A percentile compares a stretch with the other conserved stretches of the same genome.
Evolutionary conservation across 1,140 invertebrate genomes (phyloP).

Genomic region (Bombyx mandarina): DNA sequence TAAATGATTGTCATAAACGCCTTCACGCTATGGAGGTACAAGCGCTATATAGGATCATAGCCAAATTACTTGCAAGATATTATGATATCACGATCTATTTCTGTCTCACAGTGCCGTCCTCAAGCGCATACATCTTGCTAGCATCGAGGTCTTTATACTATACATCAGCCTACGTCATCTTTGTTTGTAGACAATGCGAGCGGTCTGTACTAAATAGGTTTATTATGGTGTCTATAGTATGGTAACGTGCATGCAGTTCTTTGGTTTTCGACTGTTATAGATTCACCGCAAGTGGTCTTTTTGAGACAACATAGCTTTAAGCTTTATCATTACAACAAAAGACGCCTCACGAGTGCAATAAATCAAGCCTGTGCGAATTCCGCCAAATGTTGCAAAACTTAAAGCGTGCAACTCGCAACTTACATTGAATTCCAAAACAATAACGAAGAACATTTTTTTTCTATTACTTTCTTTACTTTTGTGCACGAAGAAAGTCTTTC

Average conservation of each 20-base stretch:
- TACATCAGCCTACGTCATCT: constrained; percentile 14
- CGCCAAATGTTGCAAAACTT: constrained; percentile 55
- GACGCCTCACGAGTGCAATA: constrained; percentile 32
- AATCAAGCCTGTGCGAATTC: constrained; percentile 57
- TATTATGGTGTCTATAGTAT: constrained; percentile 24
- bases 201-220: constrained; percentile 25
- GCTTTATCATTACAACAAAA: constrained; percentile 36
- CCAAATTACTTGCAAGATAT: constrained; percentile 28
- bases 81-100: constrained; percentile 61
- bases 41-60: constrained; percentile 16
- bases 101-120: constrained; percentile 28
- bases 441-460: constrained; percentile 24
- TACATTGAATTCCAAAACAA: constrained; percentile 25
- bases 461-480: constrained; percentile 18
- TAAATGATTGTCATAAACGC: too few relatives aligned
- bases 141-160: constrained; percentile 42
- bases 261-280: constrained; percentile 33
- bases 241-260: constrained; percentile 20
- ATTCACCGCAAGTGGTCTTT: constrained; percentile 57
- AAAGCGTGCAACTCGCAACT: constrained; percentile 23
- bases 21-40: too few relatives aligned
- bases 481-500: constrained; percentile 36
- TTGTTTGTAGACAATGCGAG: constrained; percentile 22
- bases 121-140: constrained; percentile 18
- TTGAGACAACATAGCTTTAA: constrained; percentile 41